Percentiles rank a stretch among this genome's conserved stretches.
Evolutionary conservation across 2,888 invertebrate species (phyloP).

Genomic region (Cheilosia variabilis): DNA sequence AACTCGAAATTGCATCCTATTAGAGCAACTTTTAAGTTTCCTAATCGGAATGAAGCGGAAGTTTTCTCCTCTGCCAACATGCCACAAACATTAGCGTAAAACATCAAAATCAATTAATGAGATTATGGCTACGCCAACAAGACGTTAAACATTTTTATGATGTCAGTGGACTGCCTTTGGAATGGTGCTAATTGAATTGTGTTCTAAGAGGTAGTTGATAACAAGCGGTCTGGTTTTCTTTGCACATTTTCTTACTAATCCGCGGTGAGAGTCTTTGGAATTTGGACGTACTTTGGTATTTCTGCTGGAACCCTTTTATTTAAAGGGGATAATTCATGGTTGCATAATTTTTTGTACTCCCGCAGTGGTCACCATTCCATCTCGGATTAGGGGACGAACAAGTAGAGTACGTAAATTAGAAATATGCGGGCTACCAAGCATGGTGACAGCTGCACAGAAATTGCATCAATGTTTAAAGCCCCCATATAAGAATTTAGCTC

Average conservation of each 20-base stretch:
- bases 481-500: no score
- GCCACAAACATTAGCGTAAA: conserved; percentile 1
- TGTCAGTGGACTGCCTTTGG: conserved; percentile 4
- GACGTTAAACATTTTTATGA: conserved; percentile 30
- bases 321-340: no score
- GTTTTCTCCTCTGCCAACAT: conserved; percentile 3
- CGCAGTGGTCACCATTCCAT: no score
- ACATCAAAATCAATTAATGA: conserved; percentile 46
- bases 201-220: neutral
- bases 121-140: conserved; percentile 38
- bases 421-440: no score
- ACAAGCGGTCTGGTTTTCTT: conserved; percentile 16
- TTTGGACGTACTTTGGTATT: no score
- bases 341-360: no score
- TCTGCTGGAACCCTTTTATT: no score
- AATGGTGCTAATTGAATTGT: conserved; percentile 15
- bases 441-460: no score
- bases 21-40: conserved; percentile 16
- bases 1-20: conserved; percentile 31
- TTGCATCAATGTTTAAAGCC: no score
- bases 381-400: no score
- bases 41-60: conserved; percentile 26
- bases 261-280: no score
- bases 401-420: no score
- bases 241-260: conserved; percentile 11